These are phyloP conservation scores for Lepidocyrtinus sp. DNA, from an alignment of 2,888 invertebrate genomes.

Conservation along the genomic window DNA sequence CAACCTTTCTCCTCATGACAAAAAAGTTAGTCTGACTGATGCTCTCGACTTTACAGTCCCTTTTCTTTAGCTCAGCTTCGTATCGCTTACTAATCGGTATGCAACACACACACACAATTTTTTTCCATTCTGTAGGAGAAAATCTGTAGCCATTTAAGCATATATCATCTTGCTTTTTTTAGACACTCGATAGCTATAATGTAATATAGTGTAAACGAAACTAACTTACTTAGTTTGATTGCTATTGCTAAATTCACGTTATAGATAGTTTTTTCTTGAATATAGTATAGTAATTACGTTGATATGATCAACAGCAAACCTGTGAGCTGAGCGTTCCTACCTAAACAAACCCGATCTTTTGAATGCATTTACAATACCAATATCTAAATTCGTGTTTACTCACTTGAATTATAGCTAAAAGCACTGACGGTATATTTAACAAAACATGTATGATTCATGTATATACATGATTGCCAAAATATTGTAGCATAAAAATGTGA, in stretches of 20 bases:
- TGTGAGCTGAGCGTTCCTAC: too few relatives aligned
- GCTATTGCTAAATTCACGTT: neutral
- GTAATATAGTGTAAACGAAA: neutral
- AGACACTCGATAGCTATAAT: neutral
- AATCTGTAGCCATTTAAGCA: neutral
- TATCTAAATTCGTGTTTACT: neutral
- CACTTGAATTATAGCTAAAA: neutral
- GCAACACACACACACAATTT: neutral
- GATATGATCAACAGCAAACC: too few relatives aligned
- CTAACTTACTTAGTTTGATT: neutral
- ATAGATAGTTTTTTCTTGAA: neutral
- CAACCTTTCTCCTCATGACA: slow-evolving; percentile 46
- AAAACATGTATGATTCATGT: neutral
- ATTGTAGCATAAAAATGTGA: slow-evolving; percentile 7
- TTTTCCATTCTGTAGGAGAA: slow-evolving; percentile 9
- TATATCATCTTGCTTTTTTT: neutral
- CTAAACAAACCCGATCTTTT: neutral
- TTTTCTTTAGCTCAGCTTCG: neutral
- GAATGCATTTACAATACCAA: neutral
- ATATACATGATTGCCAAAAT: neutral
- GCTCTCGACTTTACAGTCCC: slow-evolving; percentile 6
- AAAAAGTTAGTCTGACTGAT: slow-evolving; percentile 41
- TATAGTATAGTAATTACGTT: neutral
- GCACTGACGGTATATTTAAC: neutral
- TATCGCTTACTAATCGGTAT: neutral